Percentiles rank a stretch among this genome's conserved stretches.
phyloP scores from a whole-genome alignment of 1,140 invertebrate genomes.

The Sycobia sp. region DNA sequence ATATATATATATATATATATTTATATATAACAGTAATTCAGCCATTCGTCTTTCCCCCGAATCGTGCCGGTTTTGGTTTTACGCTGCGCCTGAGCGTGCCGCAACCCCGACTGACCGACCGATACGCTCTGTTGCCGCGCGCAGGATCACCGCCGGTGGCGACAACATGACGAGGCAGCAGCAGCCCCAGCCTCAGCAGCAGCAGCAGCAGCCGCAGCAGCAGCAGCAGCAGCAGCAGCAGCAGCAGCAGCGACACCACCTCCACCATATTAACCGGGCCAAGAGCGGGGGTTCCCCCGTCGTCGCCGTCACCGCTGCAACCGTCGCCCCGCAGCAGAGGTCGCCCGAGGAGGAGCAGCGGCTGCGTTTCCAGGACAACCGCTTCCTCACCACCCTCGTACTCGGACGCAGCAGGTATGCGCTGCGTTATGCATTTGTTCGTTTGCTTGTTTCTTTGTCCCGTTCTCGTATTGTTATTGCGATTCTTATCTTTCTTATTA shows the following conservation, averaged over 20 bases:
- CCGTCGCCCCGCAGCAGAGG: background rate
- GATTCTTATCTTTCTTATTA: too few species aligned
- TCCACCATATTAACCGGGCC: constrained; percentile 39
- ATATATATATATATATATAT: too few species aligned
- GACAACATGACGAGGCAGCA: too few species aligned
- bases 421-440: too few species aligned
- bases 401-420: constrained; percentile 58
- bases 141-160: too few species aligned
- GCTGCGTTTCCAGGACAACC: constrained; percentile 57
- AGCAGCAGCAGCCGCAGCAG: constrained; percentile 48
- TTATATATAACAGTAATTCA: too few species aligned
- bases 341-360: constrained; percentile 43
- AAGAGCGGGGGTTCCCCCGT: background rate
- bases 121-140: constrained; percentile 38
- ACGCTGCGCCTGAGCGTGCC: background rate
- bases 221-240: constrained; percentile 36
- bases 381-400: constrained; percentile 56
- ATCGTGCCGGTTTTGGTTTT: too few species aligned
- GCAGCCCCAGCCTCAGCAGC: too few species aligned
- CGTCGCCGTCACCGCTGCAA: background rate
- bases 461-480: too few species aligned
- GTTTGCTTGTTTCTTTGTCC: background rate
- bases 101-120: background rate
- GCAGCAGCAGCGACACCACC: constrained; percentile 50
- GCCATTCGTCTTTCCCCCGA: too few species aligned